A percentile compares a stretch with the other conserved stretches of the same genome.
Conservation (phyloP, 2,797 vertebrate genomes). For the Somateria mollissima region DNA sequence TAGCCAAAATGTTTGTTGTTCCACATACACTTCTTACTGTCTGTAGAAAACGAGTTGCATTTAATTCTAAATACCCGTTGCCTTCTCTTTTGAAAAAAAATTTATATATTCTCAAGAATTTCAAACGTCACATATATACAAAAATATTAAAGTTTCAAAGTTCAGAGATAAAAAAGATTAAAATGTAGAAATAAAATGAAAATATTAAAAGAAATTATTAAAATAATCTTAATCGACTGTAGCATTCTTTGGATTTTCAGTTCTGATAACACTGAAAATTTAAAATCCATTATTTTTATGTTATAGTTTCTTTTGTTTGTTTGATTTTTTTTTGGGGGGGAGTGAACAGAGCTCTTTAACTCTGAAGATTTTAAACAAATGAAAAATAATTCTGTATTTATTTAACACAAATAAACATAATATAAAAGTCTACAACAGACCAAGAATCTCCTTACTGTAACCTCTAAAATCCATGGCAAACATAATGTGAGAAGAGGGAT, state of each 20-base stretch:
- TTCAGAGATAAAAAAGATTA: neutral
- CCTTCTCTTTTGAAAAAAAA: neutral
- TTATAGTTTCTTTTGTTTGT: neutral
- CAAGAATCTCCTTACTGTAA: neutral
- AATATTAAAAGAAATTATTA: neutral
- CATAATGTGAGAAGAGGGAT: neutral
- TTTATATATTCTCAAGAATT: neutral
- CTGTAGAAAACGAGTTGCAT: neutral
- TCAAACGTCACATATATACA: neutral
- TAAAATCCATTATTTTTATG: neutral
- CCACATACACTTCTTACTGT: neutral
- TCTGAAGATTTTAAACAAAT: neutral
- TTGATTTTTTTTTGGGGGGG: neutral
- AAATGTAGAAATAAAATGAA: neutral
- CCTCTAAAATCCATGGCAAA: neutral
- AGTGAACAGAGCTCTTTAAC: rapidly evolving
- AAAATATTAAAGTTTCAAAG: neutral
- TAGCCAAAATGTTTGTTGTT: neutral
- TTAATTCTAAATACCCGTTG: neutral
- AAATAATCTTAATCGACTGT: neutral
- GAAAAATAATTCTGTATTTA: neutral
- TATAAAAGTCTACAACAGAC: neutral
- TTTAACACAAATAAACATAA: neutral
- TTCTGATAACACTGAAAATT: neutral
- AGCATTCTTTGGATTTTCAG: neutral